phyloP scores from a whole-genome alignment of 2,888 invertebrate species.

The Bellardia pandia region DNA sequence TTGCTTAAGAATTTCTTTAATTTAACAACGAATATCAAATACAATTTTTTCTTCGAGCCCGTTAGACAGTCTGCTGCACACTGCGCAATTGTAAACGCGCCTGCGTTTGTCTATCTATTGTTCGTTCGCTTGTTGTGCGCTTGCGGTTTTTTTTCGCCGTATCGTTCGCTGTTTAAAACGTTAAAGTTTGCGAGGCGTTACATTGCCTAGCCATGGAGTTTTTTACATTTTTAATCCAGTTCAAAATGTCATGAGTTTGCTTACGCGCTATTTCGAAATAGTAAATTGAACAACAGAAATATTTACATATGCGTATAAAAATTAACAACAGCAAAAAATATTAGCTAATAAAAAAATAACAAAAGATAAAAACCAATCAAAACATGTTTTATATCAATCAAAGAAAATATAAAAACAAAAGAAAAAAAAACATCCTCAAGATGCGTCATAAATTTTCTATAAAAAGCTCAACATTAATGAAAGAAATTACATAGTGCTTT shows the following conservation, averaged over 20 bases:
- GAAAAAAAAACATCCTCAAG: neutral
- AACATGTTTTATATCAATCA: slow-evolving; percentile 15
- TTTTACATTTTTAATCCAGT: slow-evolving; percentile 50
- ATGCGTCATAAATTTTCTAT: slow-evolving; percentile 12
- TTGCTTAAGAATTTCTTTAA: slow-evolving; percentile 48
- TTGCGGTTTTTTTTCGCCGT: slow-evolving; percentile 27
- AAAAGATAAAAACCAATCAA: slow-evolving; percentile 25
- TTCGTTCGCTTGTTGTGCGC: slow-evolving; percentile 19
- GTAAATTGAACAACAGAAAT: slow-evolving; percentile 15
- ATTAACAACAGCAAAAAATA: slow-evolving; percentile 5
- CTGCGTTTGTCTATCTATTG: neutral
- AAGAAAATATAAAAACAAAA: slow-evolving; percentile 19
- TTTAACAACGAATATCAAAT: slow-evolving; percentile 39
- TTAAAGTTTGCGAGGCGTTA: slow-evolving; percentile 1
- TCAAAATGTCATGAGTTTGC: slow-evolving; percentile 57
- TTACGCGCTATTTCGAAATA: slow-evolving; percentile 45
- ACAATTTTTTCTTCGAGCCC: slow-evolving; percentile 34
- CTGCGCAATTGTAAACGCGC: slow-evolving; percentile 60
- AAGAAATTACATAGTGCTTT: neutral
- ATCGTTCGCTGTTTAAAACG: slow-evolving; percentile 1
- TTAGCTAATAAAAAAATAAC: slow-evolving; percentile 8
- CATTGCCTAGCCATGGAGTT: slow-evolving; percentile 29
- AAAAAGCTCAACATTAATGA: neutral
- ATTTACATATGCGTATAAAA: neutral
- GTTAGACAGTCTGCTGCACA: slow-evolving; percentile 54